A percentile compares a stretch with the other conserved stretches of the same genome.
Conservation (phyloP, 1,140 invertebrate genomes). For the Gonatopus flavifemur region DNA sequence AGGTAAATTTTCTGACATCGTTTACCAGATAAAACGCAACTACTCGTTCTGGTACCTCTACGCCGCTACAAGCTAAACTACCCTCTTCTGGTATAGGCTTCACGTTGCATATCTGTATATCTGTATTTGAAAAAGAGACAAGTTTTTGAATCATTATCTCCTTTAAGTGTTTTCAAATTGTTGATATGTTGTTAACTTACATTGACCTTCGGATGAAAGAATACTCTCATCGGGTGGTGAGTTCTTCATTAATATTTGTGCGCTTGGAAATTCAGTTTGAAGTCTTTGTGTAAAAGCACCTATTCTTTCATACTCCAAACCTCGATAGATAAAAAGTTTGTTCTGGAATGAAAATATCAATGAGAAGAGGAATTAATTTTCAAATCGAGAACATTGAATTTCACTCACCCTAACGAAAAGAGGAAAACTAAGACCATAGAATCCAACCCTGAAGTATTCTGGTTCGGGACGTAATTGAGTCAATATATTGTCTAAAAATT, state of each 20-base stretch:
- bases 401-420: slow-evolving; percentile 85
- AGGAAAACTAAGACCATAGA: slow-evolving; percentile 92
- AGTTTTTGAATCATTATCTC: neutral
- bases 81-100: slow-evolving; percentile 77
- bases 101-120: slow-evolving; percentile 94
- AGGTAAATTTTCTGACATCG: slow-evolving; percentile 88
- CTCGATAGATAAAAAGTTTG: slow-evolving; percentile 94
- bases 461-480: slow-evolving; percentile 85
- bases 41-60: slow-evolving; percentile 83
- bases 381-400: neutral
- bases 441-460: slow-evolving; percentile 96
- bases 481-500: slow-evolving; percentile 89
- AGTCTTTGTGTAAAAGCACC: slow-evolving; percentile 91
- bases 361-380: neutral
- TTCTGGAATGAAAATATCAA: slow-evolving; percentile 66
- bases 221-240: slow-evolving; percentile 86
- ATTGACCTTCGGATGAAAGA: slow-evolving; percentile 80
- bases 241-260: slow-evolving; percentile 89
- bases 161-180: neutral
- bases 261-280: slow-evolving; percentile 89
- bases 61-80: slow-evolving; percentile 61
- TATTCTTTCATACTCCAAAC: slow-evolving; percentile 93
- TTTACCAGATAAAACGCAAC: slow-evolving; percentile 88
- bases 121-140: slow-evolving; percentile 54
- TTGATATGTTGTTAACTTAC: slow-evolving; percentile 56